A percentile compares a stretch with the other conserved stretches of the same genome.
phyloP scores from a whole-genome alignment of 2,888 invertebrate genomes.

The Hemicrepidius hirtus region DNA sequence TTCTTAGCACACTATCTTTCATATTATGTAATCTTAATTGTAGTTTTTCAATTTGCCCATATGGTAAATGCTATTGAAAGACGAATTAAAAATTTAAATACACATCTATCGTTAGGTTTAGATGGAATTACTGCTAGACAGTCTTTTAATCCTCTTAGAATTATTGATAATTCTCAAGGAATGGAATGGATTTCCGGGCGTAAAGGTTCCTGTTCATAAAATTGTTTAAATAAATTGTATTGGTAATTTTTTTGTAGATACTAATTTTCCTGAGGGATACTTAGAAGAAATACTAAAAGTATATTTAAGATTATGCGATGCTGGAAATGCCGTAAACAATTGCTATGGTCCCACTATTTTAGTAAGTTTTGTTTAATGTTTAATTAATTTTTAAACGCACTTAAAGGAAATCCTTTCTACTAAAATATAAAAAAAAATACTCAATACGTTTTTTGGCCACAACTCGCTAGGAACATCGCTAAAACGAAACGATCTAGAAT shows the following conservation, averaged over 20 bases:
- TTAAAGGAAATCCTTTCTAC: too few relatives aligned
- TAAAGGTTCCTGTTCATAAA: too few relatives aligned
- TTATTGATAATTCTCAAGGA: background rate
- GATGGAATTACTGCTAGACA: background rate
- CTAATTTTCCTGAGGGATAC: background rate
- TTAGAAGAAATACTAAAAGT: background rate
- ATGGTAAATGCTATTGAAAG: background rate
- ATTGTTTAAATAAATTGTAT: too few relatives aligned
- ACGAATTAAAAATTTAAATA: background rate
- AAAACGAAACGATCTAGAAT: too few relatives aligned
- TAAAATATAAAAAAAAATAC: too few relatives aligned
- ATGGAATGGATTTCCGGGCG: background rate
- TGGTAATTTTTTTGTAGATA: background rate
- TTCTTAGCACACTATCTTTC: background rate
- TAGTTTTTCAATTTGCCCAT: slow-evolving; percentile 3
- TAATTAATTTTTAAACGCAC: too few relatives aligned
- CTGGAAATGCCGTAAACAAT: background rate
- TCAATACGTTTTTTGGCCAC: too few relatives aligned
- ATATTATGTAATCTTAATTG: background rate
- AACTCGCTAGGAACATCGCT: too few relatives aligned
- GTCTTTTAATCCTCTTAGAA: background rate
- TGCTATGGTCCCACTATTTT: background rate
- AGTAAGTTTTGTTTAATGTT: too few relatives aligned
- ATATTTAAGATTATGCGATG: slow-evolving; percentile 11
- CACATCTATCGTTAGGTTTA: background rate